A percentile compares a stretch with the other conserved stretches of the same genome.
Evolutionary conservation across 2,113 vertebrate species (phyloP).

Genomic region (Sardina pilchardus): DNA sequence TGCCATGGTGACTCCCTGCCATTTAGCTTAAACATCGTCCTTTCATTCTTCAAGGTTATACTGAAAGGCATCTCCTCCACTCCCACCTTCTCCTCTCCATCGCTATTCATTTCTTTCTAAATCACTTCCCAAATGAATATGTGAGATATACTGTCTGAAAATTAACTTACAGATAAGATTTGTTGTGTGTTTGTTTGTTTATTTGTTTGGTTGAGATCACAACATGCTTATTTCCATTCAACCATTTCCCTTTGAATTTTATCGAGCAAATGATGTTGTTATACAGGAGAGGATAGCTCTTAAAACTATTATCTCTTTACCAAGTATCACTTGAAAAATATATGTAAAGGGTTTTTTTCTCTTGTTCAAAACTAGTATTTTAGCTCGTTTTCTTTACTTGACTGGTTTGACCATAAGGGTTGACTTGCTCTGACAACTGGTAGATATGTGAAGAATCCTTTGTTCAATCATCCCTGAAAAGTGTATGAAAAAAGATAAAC

Average conservation of each 20-base stretch:
- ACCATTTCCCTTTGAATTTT: too few species aligned
- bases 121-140: background rate
- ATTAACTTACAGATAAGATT: background rate
- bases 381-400: background rate
- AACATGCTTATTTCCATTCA: background rate
- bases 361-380: background rate
- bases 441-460: background rate
- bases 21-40: conserved; percentile 33
- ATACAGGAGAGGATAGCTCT: too few species aligned
- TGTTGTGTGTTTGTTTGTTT: background rate
- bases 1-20: conserved; percentile 46
- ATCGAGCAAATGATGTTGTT: too few species aligned
- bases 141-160: background rate
- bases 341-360: too few species aligned
- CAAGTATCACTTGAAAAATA: background rate
- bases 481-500: background rate
- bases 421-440: background rate
- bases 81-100: conserved; percentile 28
- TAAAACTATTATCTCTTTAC: background rate
- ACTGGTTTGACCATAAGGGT: background rate
- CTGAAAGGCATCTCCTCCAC: conserved; percentile 15
- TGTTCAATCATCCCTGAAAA: background rate
- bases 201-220: background rate
- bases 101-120: conserved; percentile 16
- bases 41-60: conserved; percentile 50